Evolutionary conservation across 2,888 invertebrate species (phyloP), one percentile per base, ranked within the genome.

Genomic region (Heliconius charithonia): DNA sequence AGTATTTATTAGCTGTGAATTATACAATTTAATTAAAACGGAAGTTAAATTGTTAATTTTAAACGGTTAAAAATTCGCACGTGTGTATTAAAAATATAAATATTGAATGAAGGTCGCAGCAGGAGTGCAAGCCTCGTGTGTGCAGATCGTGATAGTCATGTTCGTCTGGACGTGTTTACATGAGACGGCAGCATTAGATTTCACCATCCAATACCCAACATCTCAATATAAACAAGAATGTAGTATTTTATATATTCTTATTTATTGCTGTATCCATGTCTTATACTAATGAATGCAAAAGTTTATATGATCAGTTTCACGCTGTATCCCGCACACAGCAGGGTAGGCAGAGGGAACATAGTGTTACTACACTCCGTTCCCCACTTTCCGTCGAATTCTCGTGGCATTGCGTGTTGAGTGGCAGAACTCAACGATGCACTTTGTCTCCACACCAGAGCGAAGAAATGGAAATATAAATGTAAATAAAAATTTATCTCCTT

Each of bases 191-290:
- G 67, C 41, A 69, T 69, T 25, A 37, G 41, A 25, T 69, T 69
- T 69, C 69, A 41, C 67, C 37, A 67, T 25, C n/a, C n/a, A 41
- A 37, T 67, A 67, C 41, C 37, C 41, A 41, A 69, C 16, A 25
- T 45, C 41, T 27, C 41, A 41, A 69, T 69, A 45, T 27, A 69
- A 67, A 41, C 45, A 69, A 45, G 41, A 27, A 63, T 37, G 1
- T 37, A 37, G 12, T 16, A 37, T 41, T 41, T n/a, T 41, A 69
- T 37, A 25, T 41, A 37, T 67, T 67, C 4, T n/a, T 67, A 37
- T 37, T 67, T 67, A n/a, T n/a, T 27, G 16, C 7, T 22, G 29
- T 59, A 10, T n/a, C n/a, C n/a, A n/a, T 4, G 12, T 59, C 3
- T 51, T 19, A 16, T 22, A 51, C 19, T 6, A 19, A 51, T 51